Base-by-base conservation (phyloP, 2,888 invertebrate species). In the Diadegma fenestrale region DNA sequence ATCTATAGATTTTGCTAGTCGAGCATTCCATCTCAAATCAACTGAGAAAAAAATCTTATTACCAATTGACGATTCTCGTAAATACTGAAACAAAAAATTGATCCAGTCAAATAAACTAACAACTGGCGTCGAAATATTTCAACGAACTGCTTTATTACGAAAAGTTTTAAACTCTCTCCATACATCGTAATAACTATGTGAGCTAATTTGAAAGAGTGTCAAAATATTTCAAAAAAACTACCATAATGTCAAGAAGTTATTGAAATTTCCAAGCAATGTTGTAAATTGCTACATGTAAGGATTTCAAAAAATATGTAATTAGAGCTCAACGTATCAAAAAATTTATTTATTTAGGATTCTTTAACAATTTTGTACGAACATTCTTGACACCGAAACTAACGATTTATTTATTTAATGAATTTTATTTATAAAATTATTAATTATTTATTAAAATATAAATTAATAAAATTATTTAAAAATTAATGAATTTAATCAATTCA, bases 11-110 rank as follows among this genome's bases (percentile, higher is more conserved):
- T 26, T 5, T 0, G 26, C 26, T 14, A 58, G 26, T 58, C 58
- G 58, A 26, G 58, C 26, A 58, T 58, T 58, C 14, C 58, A 22
- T 58, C 26, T 58, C 58, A 26, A 58, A 58, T 58, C 26, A 58
- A 5, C 45, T 5, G 17, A n/a, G n/a, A 48, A 22, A 22, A 26
- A 26, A 26, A 26, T 58, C 26, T 26, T 6, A 5, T 58, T 14
- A 58, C 26, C 14, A 26, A 26, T 58, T 26, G 14, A 14, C 14
- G 26, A 58, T 26, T 26, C 58, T 58, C 58, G 22, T 58, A 58
- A 58, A 58, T 58, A 0, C 26, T 48, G 45, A 45, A 54, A 14
- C 26, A 12, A 26, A 54, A 58, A 58, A 14, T 58, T 58, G 2
- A 58, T 58, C 14, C 37, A 37, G 37, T 10, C 37, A 37, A 37